Evolutionary conservation across 2,888 invertebrate species (phyloP).

Genomic region (Oeneis ivallda): DNA sequence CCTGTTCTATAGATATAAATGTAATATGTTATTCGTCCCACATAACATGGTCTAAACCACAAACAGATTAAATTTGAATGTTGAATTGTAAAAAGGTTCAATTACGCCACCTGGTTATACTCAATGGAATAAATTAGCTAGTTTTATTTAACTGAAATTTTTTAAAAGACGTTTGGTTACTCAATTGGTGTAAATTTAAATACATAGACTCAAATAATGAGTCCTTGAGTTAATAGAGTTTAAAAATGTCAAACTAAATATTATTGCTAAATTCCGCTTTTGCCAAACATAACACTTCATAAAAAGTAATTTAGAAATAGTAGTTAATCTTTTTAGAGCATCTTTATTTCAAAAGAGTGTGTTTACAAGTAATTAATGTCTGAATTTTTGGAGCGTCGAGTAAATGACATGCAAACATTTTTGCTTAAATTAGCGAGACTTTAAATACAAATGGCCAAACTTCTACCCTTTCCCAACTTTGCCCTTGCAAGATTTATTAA

Average conservation of each 20-base stretch:
- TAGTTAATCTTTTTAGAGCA: conserved; percentile 32
- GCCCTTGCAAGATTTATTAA: conserved; percentile 41
- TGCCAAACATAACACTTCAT: background rate
- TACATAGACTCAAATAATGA: background rate
- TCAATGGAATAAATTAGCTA: too few relatives aligned
- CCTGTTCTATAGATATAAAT: too few relatives aligned
- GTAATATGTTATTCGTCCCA: too few relatives aligned
- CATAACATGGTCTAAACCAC: too few relatives aligned
- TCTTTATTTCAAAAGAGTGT: conserved; percentile 34
- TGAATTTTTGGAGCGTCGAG: conserved; percentile 39
- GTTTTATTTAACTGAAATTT: too few relatives aligned
- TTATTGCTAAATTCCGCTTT: background rate
- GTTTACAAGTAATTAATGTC: conserved; percentile 43
- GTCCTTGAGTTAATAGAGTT: background rate
- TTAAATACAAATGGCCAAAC: conserved; percentile 44
- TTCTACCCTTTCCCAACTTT: conserved; percentile 41
- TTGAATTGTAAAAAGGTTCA: too few relatives aligned
- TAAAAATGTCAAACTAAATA: background rate
- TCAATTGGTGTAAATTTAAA: background rate
- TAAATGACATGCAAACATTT: conserved; percentile 44
- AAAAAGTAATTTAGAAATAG: conserved; percentile 20
- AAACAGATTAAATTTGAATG: too few relatives aligned
- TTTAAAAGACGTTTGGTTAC: too few relatives aligned
- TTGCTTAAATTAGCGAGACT: conserved; percentile 45
- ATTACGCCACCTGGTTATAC: too few relatives aligned